Base-by-base conservation (phyloP, 2,888 invertebrate species). In the Stenodera caucasica region DNA sequence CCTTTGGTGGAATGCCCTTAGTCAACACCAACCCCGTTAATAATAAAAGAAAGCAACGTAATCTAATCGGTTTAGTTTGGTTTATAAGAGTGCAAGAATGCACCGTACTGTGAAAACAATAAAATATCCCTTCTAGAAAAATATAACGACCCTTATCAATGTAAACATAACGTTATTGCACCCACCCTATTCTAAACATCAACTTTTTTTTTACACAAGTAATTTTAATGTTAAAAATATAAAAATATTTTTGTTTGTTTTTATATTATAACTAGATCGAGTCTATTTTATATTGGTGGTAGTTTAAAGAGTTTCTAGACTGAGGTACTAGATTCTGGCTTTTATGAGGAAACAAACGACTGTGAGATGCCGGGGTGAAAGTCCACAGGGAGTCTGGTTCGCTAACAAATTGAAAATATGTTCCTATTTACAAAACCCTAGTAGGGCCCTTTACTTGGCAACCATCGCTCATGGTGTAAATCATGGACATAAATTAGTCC, bases 401-500 rank as follows among this genome's bases (percentile, higher is more conserved):
- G 57, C 63, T 64, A 63, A 67, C 69, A 69, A 69, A 69, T 69
- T 69, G 65, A 63, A 66, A 67, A 67, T 67, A 69, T 64, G 69
- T 63, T 63, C 62, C 65, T 66, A 62, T 66, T 69, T 65, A 64
- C 61, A 61, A 58, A 63, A 56, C 61, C 62, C 60, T 62, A 56
- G 58, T 57, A 40, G 40, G 40, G 11, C 58, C 61, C 66, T 63
- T 61, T 58, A 53, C 55, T 55, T 14, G 26, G 30, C 50, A 18
- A 29, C n/a, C 26, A 49, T 51, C 55, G 30, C 35, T 49, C 50
- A 15, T 33, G 11, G 30, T 49, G 55, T 64, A 64, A 61, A 64
- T 58, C 61, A 61, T 55, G 35, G 9, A 51, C 50, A 53, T 56
- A 54, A 61, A 58, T 61, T 53, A 61, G 52, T 51, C 54, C 40